phyloP scores from a whole-genome alignment of 2,888 invertebrate genomes.

The Drosophila atripex region DNA sequence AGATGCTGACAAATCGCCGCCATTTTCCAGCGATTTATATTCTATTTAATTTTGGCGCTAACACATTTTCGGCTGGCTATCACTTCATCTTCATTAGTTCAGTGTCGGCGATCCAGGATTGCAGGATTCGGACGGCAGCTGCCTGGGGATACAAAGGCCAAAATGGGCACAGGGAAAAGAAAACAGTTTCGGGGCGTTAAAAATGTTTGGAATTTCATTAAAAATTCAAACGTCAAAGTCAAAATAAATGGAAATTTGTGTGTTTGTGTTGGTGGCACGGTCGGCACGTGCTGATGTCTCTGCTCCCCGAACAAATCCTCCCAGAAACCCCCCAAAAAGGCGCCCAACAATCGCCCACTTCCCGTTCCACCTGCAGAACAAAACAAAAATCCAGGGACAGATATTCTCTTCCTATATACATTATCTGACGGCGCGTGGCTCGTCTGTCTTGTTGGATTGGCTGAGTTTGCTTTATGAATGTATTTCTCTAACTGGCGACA shows the following conservation, averaged over 20 bases:
- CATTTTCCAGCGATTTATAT: constrained; percentile 79
- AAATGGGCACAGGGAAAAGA: constrained; percentile 16
- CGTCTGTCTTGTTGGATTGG: constrained; percentile 30
- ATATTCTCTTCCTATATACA: constrained; percentile 24
- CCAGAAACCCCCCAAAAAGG: not conserved
- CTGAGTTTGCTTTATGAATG: constrained; percentile 66
- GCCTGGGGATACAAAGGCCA: constrained; percentile 39
- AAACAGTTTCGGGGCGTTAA: constrained; percentile 64
- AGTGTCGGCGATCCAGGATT: constrained; percentile 31
- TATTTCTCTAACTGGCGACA: constrained; percentile 48
- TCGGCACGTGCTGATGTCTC: constrained; percentile 64
- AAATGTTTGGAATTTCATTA: constrained; percentile 79
- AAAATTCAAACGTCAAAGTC: constrained; percentile 78
- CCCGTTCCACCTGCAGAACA: constrained; percentile 30
- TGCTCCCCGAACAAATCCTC: not conserved
- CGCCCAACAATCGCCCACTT: not conserved
- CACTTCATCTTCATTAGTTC: constrained; percentile 76
- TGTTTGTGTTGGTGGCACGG: constrained; percentile 31
- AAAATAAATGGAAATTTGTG: constrained; percentile 75
- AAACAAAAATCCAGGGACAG: constrained; percentile 1
- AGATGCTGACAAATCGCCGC: constrained; percentile 73
- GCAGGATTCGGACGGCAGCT: constrained; percentile 43
- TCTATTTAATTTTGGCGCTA: constrained; percentile 65
- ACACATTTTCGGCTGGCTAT: constrained; percentile 65
- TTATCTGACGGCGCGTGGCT: constrained; percentile 45